Evolutionary conservation across 1,140 invertebrate species (phyloP).

Genomic region (Caerostris darwini): DNA sequence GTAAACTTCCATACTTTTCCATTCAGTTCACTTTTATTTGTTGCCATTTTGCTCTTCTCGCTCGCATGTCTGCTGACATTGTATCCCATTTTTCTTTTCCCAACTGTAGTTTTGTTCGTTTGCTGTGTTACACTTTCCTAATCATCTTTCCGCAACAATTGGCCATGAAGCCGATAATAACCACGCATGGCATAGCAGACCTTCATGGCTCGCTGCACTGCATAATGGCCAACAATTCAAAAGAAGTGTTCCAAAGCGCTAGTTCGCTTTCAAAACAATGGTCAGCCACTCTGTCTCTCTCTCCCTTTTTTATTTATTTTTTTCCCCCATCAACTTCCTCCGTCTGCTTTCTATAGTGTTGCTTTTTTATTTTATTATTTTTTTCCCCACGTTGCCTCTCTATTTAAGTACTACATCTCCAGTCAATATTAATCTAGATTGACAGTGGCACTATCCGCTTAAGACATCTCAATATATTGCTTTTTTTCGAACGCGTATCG

Average conservation of each 20-base stretch:
- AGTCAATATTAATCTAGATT: not conserved
- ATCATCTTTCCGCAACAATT: slow-evolving; percentile 55
- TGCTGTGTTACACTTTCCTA: slow-evolving; percentile 49
- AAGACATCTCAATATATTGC: not conserved
- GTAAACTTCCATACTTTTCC: not conserved
- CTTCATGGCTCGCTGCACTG: slow-evolving; percentile 23
- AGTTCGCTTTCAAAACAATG: slow-evolving; percentile 7
- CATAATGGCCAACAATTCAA: slow-evolving; percentile 22
- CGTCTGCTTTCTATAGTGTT: not conserved
- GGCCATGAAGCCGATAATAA: slow-evolving; percentile 42
- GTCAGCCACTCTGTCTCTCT: not conserved
- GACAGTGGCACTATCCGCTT: not conserved
- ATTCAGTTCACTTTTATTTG: not conserved
- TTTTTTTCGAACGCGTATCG: not conserved
- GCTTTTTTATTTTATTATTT: not conserved
- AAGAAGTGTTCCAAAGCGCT: slow-evolving; percentile 39
- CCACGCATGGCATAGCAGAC: slow-evolving; percentile 29
- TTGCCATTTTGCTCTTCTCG: not conserved
- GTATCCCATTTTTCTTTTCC: slow-evolving; percentile 7
- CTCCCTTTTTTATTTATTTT: not conserved
- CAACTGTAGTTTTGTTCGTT: not conserved
- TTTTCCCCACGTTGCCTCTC: not conserved
- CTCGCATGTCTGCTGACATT: not conserved
- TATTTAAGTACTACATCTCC: not conserved
- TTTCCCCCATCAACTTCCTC: not conserved